These are phyloP conservation scores for Spicauda simplicius DNA, from an alignment of 2,888 invertebrate species.

Conservation along the genomic window DNA sequence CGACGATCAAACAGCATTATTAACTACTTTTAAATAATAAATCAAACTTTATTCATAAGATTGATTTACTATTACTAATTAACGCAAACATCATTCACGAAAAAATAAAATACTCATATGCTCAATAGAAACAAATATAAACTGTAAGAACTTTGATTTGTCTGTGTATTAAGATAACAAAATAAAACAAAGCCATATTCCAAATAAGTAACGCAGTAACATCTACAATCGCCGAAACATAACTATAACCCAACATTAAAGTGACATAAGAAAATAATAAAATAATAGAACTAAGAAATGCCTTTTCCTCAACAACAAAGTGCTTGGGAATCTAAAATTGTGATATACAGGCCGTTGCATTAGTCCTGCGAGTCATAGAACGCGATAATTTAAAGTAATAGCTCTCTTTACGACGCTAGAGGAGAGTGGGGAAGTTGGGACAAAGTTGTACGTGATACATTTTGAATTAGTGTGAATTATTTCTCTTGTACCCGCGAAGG, in stretches of 20 bases:
- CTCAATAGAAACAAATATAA: no score
- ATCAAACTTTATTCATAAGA: no score
- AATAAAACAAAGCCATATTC: no score
- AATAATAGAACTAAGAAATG: neutral
- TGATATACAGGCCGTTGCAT: conserved; percentile 21
- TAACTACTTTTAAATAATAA: no score
- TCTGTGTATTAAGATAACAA: no score
- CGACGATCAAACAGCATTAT: no score
- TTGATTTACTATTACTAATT: no score
- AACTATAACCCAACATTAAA: neutral
- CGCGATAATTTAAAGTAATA: conserved; percentile 31
- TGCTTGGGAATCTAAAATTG: conserved; percentile 9
- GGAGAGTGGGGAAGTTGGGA: conserved; percentile 13
- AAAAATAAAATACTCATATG: no score
- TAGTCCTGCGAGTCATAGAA: conserved; percentile 19
- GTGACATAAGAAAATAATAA: neutral
- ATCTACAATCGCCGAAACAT: neutral
- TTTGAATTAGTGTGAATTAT: neutral
- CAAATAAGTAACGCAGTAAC: no score
- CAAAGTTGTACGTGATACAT: conserved; percentile 4
- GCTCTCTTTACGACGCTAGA: conserved; percentile 27
- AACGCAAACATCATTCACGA: no score
- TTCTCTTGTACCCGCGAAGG: no score
- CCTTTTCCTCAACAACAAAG: conserved; percentile 4
- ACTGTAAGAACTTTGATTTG: no score